Base-by-base conservation (phyloP, 2,888 invertebrate species). In the Seira musarum region DNA sequence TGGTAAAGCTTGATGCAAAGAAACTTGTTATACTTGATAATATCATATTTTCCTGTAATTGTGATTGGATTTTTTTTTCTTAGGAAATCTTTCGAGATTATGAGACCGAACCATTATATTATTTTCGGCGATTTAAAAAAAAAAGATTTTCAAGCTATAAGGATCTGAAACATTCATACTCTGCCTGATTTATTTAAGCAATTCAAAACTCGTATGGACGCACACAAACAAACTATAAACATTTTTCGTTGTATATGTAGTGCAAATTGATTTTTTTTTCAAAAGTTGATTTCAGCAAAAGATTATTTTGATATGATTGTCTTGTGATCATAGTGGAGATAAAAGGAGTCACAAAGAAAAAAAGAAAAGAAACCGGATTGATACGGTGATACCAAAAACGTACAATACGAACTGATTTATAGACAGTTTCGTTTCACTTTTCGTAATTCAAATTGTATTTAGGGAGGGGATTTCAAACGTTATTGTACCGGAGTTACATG, bases 331-430 rank as follows among this genome's bases (percentile, higher is more conserved):
- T 15, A 49, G 53, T 64, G 53, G 19, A 73, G 73, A 73, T 73
- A 73, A 73, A 57, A 60, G 17, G 25, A 61, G 53, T 10, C 22
- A 72, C 72, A 49, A 74, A 70, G 70, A 65, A 65, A 69, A n/a
- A n/a, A n/a, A n/a, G n/a, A n/a, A n/a, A n/a, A n/a, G n/a, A n/a
- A 77, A 70, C 70, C 66, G 65, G 70, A 70, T 77, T 57, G 65
- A 70, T 77, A 65, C 53, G 57, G 35, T 30, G 65, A 70, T 65
- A 70, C 70, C 76, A 76, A 64, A 76, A 70, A 70, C n/a, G 70
- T 65, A 64, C 53, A 65, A 70, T 70, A 49, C 77, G 46, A 70
- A 70, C 70, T 66, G 70, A 77, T 77, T 77, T 77, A 70, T 68
- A 60, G 70, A 60, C 70, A 53, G 70, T 70, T 76, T 69, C 24